Conservation (phyloP, 1,140 invertebrate species). For the Bombus waltoni region DNA sequence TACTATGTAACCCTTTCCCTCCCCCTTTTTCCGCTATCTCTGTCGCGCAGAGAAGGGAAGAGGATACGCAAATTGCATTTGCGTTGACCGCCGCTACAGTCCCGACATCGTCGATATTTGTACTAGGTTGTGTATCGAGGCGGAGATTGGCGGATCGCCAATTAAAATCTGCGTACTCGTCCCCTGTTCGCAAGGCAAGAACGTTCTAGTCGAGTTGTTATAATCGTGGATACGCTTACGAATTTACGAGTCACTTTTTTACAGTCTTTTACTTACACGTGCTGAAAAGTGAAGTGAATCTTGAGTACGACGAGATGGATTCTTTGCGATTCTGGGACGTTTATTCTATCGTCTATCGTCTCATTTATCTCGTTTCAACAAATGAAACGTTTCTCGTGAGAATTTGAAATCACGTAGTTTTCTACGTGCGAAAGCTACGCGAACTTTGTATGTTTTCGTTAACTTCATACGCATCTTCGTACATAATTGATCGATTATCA, state of each 20-base stretch:
- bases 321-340: no score
- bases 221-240: background rate
- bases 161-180: constrained; percentile 66
- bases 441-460: no score
- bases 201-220: constrained; percentile 5
- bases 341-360: no score
- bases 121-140: constrained; percentile 64
- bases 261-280: background rate
- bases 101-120: constrained; percentile 65
- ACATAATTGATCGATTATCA: no score
- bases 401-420: background rate
- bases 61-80: constrained; percentile 70
- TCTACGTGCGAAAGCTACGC: background rate
- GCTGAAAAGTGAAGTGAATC: background rate
- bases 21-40: background rate
- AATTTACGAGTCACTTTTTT: background rate
- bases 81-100: constrained; percentile 51
- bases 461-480: no score
- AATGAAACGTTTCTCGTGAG: no score
- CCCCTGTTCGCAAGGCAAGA: constrained; percentile 13
- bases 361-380: no score
- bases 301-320: background rate
- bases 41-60: constrained; percentile 22
- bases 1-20: background rate
- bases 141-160: constrained; percentile 66